Conservation (phyloP, 2,888 invertebrate species). For the Tenthredo livida region DNA sequence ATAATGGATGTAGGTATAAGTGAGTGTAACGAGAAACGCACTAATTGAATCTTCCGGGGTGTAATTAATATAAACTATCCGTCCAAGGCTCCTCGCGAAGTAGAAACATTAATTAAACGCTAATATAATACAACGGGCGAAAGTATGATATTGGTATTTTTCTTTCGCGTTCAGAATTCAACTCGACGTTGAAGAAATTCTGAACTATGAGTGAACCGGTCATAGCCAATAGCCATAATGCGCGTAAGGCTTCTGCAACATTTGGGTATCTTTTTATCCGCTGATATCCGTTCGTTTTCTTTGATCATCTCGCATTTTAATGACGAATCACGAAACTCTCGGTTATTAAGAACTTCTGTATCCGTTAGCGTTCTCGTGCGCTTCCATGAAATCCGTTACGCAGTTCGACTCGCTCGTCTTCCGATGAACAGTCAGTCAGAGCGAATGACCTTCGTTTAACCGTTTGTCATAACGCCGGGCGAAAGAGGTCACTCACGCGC, state of each 20-base stretch:
- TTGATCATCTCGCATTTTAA: constrained; percentile 8
- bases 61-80: constrained; percentile 76
- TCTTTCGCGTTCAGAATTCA: background rate
- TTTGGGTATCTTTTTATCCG: background rate
- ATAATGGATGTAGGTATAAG: constrained; percentile 74
- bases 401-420: constrained; percentile 41
- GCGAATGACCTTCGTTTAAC: constrained; percentile 45
- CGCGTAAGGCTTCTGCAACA: no score
- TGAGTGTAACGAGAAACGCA: constrained; percentile 76
- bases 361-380: constrained; percentile 33
- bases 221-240: no score
- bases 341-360: constrained; percentile 11
- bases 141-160: constrained; percentile 16
- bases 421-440: constrained; percentile 29
- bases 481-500: constrained; percentile 27
- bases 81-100: constrained; percentile 64
- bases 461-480: constrained; percentile 14
- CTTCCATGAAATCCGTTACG: constrained; percentile 36
- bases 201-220: background rate
- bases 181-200: background rate
- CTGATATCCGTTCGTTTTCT: background rate
- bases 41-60: constrained; percentile 77
- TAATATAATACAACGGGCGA: constrained; percentile 49
- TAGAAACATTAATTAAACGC: constrained; percentile 71
- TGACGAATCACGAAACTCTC: constrained; percentile 18